Percentiles rank a stretch among this genome's conserved stretches.
Conservation (phyloP, 1,140 invertebrate species). For the Aphis gossypii region DNA sequence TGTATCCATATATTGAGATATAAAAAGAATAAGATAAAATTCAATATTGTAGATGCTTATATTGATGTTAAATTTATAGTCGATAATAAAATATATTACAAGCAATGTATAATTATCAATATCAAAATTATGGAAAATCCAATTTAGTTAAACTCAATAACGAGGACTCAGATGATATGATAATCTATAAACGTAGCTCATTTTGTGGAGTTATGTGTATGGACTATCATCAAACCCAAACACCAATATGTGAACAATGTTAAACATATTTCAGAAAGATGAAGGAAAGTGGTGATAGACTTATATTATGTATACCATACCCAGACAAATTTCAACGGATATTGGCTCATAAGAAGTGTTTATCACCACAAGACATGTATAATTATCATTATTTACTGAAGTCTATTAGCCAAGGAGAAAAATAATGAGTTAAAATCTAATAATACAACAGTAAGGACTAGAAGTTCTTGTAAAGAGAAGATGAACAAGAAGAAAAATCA, state of each 20-base stretch:
- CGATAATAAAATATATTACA: no score
- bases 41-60: no score
- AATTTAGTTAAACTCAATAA: no score
- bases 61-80: no score
- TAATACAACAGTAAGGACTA: slow-evolving; percentile 80
- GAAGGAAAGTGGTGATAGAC: slow-evolving; percentile 66
- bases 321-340: slow-evolving; percentile 61
- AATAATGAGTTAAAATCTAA: slow-evolving; percentile 95
- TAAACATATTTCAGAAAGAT: slow-evolving; percentile 77
- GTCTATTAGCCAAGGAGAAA: slow-evolving; percentile 70
- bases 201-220: slow-evolving; percentile 81
- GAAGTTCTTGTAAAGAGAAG: slow-evolving; percentile 78
- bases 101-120: no score
- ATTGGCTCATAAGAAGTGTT: slow-evolving; percentile 82
- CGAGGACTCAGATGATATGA: slow-evolving; percentile 58
- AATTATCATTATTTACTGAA: slow-evolving; percentile 78
- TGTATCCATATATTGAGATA: no score
- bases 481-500: no score
- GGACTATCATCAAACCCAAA: slow-evolving; percentile 75
- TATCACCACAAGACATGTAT: slow-evolving; percentile 94
- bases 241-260: slow-evolving; percentile 80
- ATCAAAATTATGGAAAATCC: no score
- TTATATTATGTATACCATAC: slow-evolving; percentile 67
- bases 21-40: no score
- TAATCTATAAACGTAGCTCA: slow-evolving; percentile 66